Conservation (phyloP, 2,888 invertebrate genomes). For the Tinea semifulvella region DNA sequence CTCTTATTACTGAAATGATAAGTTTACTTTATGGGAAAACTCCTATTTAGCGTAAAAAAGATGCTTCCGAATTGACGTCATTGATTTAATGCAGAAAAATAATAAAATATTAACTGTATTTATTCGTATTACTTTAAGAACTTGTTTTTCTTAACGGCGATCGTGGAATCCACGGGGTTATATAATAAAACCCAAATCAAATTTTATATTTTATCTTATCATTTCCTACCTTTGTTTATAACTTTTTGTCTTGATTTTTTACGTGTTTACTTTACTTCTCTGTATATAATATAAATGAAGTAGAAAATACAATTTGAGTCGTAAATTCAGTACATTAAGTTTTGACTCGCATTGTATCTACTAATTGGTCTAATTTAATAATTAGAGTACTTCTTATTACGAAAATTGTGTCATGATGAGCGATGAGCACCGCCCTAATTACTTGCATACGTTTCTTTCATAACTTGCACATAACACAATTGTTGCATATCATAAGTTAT, state of each 20-base stretch:
- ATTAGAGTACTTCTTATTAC: conserved; percentile 10
- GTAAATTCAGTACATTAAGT: too few relatives aligned
- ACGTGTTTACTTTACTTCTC: not conserved
- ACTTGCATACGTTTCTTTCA: conserved; percentile 18
- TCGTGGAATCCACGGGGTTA: not conserved
- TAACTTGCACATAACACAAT: not conserved
- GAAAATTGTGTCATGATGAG: conserved; percentile 13
- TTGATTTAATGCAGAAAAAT: conserved; percentile 35
- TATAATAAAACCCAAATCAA: conserved; percentile 3
- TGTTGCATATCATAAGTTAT: not conserved
- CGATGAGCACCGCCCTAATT: conserved; percentile 37
- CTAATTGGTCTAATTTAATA: conserved; percentile 9
- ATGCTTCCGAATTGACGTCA: conserved; percentile 47
- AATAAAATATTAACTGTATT: conserved; percentile 1
- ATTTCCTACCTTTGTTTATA: conserved; percentile 9
- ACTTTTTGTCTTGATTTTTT: not conserved
- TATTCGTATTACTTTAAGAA: conserved; percentile 1
- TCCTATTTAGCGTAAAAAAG: not conserved
- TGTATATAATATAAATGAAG: not conserved
- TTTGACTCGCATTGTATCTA: too few relatives aligned
- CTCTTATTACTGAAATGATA: not conserved
- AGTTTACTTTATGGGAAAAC: not conserved
- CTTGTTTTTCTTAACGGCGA: conserved; percentile 17
- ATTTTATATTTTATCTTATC: conserved; percentile 1
- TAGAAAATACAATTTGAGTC: not conserved